Base-by-base conservation (phyloP, 2,797 vertebrate species). In the Microchirus variegatus region DNA sequence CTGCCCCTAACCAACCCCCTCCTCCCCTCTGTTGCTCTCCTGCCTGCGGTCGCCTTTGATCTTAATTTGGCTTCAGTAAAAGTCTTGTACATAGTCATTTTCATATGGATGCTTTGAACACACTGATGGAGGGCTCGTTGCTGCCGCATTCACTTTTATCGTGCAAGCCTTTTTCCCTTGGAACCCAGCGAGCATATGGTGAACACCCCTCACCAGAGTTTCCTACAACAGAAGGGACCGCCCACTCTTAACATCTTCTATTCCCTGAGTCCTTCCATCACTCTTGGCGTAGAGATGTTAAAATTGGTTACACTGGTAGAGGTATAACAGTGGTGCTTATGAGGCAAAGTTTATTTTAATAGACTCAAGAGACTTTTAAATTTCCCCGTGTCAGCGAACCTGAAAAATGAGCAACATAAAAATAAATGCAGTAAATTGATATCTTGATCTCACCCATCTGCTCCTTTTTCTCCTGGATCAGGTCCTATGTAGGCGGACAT, bases 171-270 rank as follows among this genome's bases (percentile, higher is more conserved):
- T 91, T 89, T 91, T 88, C 90, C 94, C 93, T 93, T 80, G 87
- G 94, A 96, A 91, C 92, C 67, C 90, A 81, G 90, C 65, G 86
- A 96, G 93, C 96, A 97, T 98, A 98, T 97, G 97, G 96, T 89
- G 92, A 91, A 92, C 94, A 95, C 93, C 92, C 87, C 93, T 95
- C 92, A 85, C 91, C 91, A 91, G 94, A 92, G 93, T 92, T 89
- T 91, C 90, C 91, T 93, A 94, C 92, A 93, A 96, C 93, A 92
- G 93, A 92, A 95, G 94, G 94, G 91, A 91, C 92, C 88, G 91
- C 76, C 84, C 82, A 82, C 83, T 80, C 79, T 52, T 82, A 75
- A 71, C 62, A 78, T 74, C 91, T 80, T 64, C 68, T 71, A 57
- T 78, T 85, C 82, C 81, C 83, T 0, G n/a, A 78, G 64, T 77